Conservation (phyloP, 1,140 invertebrate species). For the Sesamia nonagrioides region DNA sequence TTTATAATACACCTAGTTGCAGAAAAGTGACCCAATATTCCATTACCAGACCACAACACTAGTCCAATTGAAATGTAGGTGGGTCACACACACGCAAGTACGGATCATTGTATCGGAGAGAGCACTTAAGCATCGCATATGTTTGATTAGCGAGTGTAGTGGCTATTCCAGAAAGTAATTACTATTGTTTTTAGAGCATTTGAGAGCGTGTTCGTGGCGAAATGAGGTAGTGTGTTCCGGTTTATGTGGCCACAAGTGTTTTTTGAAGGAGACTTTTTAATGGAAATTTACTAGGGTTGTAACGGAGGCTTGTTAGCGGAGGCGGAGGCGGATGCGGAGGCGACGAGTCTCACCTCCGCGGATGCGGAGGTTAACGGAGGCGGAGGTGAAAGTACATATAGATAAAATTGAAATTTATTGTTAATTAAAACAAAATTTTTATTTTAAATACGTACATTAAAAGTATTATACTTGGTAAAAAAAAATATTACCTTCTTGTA, state of each 20-base stretch:
- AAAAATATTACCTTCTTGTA: too few species aligned
- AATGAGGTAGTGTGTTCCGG: not conserved
- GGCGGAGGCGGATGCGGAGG: too few species aligned
- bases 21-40: not conserved
- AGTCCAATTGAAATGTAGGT: conserved; percentile 1
- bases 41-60: not conserved
- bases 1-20: not conserved
- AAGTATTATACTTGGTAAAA: too few species aligned
- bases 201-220: not conserved
- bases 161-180: conserved; percentile 4
- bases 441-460: too few species aligned
- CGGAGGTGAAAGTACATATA: too few species aligned
- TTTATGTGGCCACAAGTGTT: not conserved
- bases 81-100: conserved; percentile 7
- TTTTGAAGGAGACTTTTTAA: not conserved
- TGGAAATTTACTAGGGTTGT: too few species aligned
- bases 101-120: conserved; percentile 39
- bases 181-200: conserved; percentile 24
- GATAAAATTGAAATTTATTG: too few species aligned
- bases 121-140: conserved; percentile 6
- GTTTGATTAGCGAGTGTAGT: conserved; percentile 21
- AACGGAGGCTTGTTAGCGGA: too few species aligned
- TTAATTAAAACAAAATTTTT: too few species aligned
- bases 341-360: too few species aligned
- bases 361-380: too few species aligned